Base-by-base conservation (phyloP, 2,888 invertebrate species). In the Hydrotaea cyrtoneurina region DNA sequence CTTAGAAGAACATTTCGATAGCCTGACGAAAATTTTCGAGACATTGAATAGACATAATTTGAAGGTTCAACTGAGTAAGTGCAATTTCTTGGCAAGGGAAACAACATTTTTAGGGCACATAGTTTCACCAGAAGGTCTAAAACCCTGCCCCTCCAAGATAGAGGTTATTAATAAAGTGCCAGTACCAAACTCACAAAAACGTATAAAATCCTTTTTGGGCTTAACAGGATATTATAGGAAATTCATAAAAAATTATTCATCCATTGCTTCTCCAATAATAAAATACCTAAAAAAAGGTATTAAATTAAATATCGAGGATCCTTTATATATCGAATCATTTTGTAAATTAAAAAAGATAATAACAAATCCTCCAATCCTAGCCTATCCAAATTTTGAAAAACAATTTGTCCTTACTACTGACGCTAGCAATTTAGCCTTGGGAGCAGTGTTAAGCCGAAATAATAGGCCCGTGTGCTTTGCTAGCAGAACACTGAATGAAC, bases 121-220 rank as follows among this genome's bases (percentile, higher is more conserved):
- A 78, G 87, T 8, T 36, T 82, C 46, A 77, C 74, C 11, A 87
- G 31, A 80, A 31, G 86, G 87, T 11, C 59, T 86, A 21, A 87
- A 86, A 46, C 19, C 87, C 21, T 86, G 87, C 15, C 83, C 74
- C 23, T 86, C 80, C 3, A 31, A 59, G 19, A 87, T 86, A 62
- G 82, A 86, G 73, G 2, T 19, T 55, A 23, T 55, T 21, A 21
- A 21, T 11, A 55, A 55, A 11, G 19, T 21, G 2, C 55, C 55
- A 23, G 5, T 55, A 21, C 55, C 55, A 2, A 55, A 55, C 7
- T 17, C 55, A 19, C 21, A 21, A 21, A 19, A 23, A 11, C 55
- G 23, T 21, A 80, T 88, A 15, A 86, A 87, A 83, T 74, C 82
- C 0, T 88, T 87, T 79, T 69, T 87, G 15, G 59, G 59, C 15